A percentile compares a stretch with the other conserved stretches of the same genome.
phyloP scores from a whole-genome alignment of 2,797 vertebrate genomes.

The Atherinosoma microstoma region DNA sequence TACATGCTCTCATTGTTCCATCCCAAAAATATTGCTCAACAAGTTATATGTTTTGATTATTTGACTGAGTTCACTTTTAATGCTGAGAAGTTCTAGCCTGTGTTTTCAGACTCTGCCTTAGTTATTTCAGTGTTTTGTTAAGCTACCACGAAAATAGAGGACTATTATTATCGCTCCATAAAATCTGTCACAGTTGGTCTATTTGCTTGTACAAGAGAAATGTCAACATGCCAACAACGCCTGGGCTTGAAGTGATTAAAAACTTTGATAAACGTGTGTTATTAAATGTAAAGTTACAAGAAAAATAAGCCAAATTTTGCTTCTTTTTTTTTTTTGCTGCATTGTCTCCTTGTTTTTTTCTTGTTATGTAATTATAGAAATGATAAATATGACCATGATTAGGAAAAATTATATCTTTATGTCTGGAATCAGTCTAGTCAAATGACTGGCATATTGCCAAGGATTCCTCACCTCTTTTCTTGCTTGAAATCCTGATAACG shows the following conservation, averaged over 20 bases:
- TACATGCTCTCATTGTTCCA: background rate
- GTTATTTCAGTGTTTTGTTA: background rate
- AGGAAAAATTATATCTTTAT: background rate
- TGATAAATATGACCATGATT: background rate
- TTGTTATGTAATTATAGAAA: background rate
- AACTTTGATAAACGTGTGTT: background rate
- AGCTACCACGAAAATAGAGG: constrained; percentile 5
- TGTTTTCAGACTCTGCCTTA: background rate
- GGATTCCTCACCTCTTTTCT: background rate
- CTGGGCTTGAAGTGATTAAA: background rate
- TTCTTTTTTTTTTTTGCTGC: background rate
- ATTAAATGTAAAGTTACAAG: background rate
- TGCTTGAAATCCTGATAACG: background rate
- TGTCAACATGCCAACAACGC: background rate
- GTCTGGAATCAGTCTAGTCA: background rate
- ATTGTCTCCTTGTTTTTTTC: background rate
- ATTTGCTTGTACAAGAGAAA: background rate
- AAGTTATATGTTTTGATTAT: background rate
- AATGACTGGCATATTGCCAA: too few species aligned
- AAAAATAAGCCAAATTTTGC: background rate
- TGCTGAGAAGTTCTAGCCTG: background rate
- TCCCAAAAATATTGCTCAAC: background rate
- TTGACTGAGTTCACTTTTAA: background rate
- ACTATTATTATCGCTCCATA: background rate
- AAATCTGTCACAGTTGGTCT: background rate